Conservation (phyloP, 2,888 invertebrate species). For the Hipparchia sbordonii region DNA sequence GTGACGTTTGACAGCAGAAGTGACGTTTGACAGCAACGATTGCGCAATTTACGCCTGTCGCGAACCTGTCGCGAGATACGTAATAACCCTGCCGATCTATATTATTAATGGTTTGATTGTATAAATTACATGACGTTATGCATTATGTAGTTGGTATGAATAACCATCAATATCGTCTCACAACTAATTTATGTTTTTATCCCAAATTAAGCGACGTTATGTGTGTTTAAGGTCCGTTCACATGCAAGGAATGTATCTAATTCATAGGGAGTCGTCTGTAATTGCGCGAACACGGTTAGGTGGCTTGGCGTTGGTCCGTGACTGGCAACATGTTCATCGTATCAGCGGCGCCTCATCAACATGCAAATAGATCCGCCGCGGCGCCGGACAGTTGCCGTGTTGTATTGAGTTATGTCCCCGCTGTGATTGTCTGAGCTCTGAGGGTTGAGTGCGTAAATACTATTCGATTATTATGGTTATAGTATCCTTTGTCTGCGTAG, state of each 20-base stretch:
- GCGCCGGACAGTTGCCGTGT: constrained; percentile 70
- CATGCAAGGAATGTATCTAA: constrained; percentile 30
- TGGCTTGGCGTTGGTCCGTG: constrained; percentile 47
- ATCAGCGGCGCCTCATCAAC: constrained; percentile 81
- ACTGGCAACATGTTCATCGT: constrained; percentile 75
- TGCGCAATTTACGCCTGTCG: no score
- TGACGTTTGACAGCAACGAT: no score
- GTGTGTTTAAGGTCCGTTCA: neutral
- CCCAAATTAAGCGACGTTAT: neutral
- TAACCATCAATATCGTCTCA: neutral
- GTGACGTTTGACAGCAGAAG: no score
- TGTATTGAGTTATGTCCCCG: constrained; percentile 75
- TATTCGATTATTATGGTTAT: neutral
- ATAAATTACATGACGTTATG: no score
- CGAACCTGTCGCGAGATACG: no score
- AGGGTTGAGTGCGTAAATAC: constrained; percentile 40
- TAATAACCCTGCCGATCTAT: no score
- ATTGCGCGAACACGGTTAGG: constrained; percentile 67
- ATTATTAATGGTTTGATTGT: no score
- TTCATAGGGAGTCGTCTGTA: constrained; percentile 61
- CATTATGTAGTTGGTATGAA: neutral
- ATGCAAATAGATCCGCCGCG: constrained; percentile 74
- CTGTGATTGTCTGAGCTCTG: constrained; percentile 51
- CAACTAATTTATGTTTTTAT: neutral
- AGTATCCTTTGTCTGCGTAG: no score